Evolutionary conservation across 2,113 vertebrate genomes (phyloP), one percentile per base, ranked within the genome.

Genomic region (Dasyprocta punctata): DNA sequence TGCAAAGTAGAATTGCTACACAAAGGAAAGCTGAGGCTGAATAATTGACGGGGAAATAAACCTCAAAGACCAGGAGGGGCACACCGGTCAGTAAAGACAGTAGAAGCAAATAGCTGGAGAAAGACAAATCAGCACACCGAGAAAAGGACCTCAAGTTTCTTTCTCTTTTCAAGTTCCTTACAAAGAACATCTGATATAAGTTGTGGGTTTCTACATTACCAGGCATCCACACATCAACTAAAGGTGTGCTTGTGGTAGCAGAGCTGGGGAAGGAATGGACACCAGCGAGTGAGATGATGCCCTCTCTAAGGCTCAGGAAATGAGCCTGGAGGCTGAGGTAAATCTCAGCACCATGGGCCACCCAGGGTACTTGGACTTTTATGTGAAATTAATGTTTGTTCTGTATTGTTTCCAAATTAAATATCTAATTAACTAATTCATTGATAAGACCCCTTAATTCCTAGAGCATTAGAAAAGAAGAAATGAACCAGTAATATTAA

Each of bases 361-460:
- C 36, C 60, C 12, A 16, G 84, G 33, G 30, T 26, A 86, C 36
- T 89, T 80, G 56, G 44, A 41, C 36, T 94, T 89, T 73, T 71
- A 20, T 41, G 30, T 63, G 67, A 93, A 96, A 81, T 84, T 75
- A 65, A 73, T 86, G 77, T 58, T 81, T 41, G 63, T 36, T 83
- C 14, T 90, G 5, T 89, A 41, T 65, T 92, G 24, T 67, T 95
- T 80, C 60, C 71, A 93, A 94, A 81, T 89, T 86, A 95, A 83
- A 85, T 93, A 81, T 92, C 87, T 93, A 71, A 54, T 82, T 78
- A 93, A 87, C 67, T 84, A 88, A 81, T 78, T 87, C 19, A 92
- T 92, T 65, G 47, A 81, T 73, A 95, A 94, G 22, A 86, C 94
- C 84, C 63, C 30, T 85, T 91, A 61, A 84, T 84, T 89, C 80